phyloP scores from a whole-genome alignment of 2,888 invertebrate genomes.

The Spodoptera exigua region DNA sequence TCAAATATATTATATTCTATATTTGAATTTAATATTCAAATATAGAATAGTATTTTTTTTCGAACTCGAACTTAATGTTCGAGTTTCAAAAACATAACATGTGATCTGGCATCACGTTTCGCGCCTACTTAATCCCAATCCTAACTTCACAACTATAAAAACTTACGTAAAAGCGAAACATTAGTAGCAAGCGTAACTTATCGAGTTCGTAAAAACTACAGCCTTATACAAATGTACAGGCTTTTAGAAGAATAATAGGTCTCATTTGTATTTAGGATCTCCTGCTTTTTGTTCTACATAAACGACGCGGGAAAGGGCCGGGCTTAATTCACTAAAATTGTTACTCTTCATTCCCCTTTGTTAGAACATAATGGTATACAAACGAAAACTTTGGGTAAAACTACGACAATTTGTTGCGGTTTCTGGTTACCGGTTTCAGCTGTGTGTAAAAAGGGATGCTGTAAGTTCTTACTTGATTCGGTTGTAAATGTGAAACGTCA shows the following conservation, averaged over 20 bases:
- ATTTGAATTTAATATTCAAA: too few relatives aligned
- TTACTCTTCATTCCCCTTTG: slow-evolving; percentile 43
- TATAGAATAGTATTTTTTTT: too few relatives aligned
- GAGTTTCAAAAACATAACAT: too few relatives aligned
- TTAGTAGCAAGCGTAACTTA: slow-evolving; percentile 32
- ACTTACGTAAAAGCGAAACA: slow-evolving; percentile 12
- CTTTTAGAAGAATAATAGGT: slow-evolving; percentile 50
- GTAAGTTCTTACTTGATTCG: not conserved
- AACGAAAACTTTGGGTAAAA: slow-evolving; percentile 50
- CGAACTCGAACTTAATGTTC: too few relatives aligned
- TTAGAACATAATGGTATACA: slow-evolving; percentile 49
- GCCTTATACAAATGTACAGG: slow-evolving; percentile 45
- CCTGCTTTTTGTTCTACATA: slow-evolving; percentile 50
- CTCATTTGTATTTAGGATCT: slow-evolving; percentile 56
- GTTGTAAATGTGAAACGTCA: too few relatives aligned
- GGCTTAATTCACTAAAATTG: slow-evolving; percentile 56
- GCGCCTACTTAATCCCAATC: too few relatives aligned
- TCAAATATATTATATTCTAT: too few relatives aligned
- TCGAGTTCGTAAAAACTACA: slow-evolving; percentile 50
- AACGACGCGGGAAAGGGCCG: slow-evolving; percentile 33
- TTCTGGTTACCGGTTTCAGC: slow-evolving; percentile 11
- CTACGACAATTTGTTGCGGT: slow-evolving; percentile 45
- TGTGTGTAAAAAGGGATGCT: not conserved
- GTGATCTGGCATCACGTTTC: too few relatives aligned
- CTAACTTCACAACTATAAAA: slow-evolving; percentile 11